A percentile compares a stretch with the other conserved stretches of the same genome.
phyloP scores from a whole-genome alignment of 2,113 vertebrate genomes.

The Cisticola juncidis region DNA sequence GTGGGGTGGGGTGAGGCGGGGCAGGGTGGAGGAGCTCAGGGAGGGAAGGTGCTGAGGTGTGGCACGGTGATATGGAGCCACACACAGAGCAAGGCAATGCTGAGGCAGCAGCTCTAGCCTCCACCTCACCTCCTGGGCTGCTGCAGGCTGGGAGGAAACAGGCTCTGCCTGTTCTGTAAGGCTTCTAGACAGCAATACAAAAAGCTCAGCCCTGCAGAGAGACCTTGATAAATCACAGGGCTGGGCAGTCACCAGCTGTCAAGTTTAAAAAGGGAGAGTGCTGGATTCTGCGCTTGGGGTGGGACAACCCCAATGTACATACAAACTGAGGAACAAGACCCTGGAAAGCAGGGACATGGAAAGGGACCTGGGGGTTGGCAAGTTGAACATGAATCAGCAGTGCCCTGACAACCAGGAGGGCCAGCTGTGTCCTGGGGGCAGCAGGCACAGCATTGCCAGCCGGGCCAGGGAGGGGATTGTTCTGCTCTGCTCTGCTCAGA shows the following conservation, averaged over 20 bases:
- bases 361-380: neutral
- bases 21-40: rapidly evolving
- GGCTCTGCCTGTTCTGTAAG: neutral
- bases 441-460: neutral
- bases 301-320: neutral
- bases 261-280: neutral
- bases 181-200: neutral
- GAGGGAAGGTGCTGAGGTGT: neutral
- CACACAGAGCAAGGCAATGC: rapidly evolving
- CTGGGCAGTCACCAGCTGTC: neutral
- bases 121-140: neutral
- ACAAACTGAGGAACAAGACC: neutral
- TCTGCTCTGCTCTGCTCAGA: rapidly evolving
- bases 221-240: neutral
- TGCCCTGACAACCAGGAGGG: neutral
- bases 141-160: neutral
- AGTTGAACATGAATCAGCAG: neutral
- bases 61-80: neutral
- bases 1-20: rapidly evolving
- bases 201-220: neutral
- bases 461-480: rapidly evolving
- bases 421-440: neutral
- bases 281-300: neutral
- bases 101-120: neutral
- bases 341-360: neutral